Percentiles rank a stretch among this genome's conserved stretches.
These are phyloP conservation scores for Gorsachius magnificus DNA, from an alignment of 2,797 vertebrate genomes.

Conservation along the genomic window DNA sequence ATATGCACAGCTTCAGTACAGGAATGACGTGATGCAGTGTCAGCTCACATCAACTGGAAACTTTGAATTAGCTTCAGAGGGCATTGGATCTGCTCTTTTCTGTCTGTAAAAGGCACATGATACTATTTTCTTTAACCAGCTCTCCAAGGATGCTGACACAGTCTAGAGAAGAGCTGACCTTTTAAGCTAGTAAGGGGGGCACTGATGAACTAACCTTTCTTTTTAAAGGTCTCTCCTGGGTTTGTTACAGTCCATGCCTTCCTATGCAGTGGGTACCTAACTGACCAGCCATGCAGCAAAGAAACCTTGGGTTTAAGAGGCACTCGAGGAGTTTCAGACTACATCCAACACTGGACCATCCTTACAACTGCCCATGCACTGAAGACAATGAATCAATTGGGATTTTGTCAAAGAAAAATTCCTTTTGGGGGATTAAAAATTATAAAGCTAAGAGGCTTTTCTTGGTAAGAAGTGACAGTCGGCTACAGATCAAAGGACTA, in stretches of 20 bases:
- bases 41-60: slow-evolving; percentile 38
- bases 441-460: slow-evolving; percentile 46
- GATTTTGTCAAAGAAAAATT: not conserved
- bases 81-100: slow-evolving; percentile 6
- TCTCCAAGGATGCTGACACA: slow-evolving; percentile 53
- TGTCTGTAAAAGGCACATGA: slow-evolving; percentile 44
- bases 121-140: slow-evolving; percentile 47
- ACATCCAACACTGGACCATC: not conserved
- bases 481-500: slow-evolving; percentile 40
- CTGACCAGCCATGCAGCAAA: not conserved
- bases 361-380: not conserved
- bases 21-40: not conserved
- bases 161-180: slow-evolving; percentile 47
- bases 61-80: slow-evolving; percentile 46
- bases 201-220: slow-evolving; percentile 24
- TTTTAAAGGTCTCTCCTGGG: slow-evolving; percentile 16
- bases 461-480: slow-evolving; percentile 15
- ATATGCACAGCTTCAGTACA: not conserved
- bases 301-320: not conserved
- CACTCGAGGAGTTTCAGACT: not conserved
- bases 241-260: slow-evolving; percentile 5
- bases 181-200: slow-evolving; percentile 35
- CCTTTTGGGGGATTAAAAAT: slow-evolving; percentile 32
- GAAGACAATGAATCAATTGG: not conserved
- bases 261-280: not conserved